Base-by-base conservation (phyloP, 1,140 invertebrate species). In the Probaryconus sp. region DNA sequence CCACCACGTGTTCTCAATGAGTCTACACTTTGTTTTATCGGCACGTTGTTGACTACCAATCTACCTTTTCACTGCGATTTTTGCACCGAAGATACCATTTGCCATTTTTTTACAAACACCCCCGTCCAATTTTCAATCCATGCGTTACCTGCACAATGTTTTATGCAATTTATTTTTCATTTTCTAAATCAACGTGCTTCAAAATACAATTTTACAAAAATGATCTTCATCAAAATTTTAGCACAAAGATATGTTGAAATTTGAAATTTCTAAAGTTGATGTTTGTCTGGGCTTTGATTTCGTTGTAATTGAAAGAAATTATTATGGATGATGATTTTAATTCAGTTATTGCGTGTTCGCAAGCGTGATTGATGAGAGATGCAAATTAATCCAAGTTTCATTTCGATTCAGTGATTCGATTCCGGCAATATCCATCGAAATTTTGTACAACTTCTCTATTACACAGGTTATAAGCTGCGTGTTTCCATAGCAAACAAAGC, bases 1-100 rank as follows among this genome's bases (percentile, higher is more conserved):
- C 67, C 70, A 68, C 68, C 58, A 61, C 73, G 55, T 65, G 51
- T 53, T 56, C 56, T 60, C 74, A 70, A 77, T 68, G 63, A 68
- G 60, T 65, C 68, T 65, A 60, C 51, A 69, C 37, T 67, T 75
- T 75, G 68, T 78, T 78, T 69, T 61, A 65, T 71, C 72, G 51
- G 13, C 35, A 43, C 67, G 43, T 48, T 75, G 67, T 75, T 78
- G 67, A 74, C 58, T 68, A 17, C 28, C 45, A 69, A 71, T 71
- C 24, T 67, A 17, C 53, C 55, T 75, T 75, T 75, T 75, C 53
- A 73, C 40, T 47, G 35, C 30, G 28, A 64, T 56, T 63, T 71
- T 63, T 71, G 45, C 50, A 30, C 33, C 30, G 50, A 63, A 64
- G 68, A 56, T 56, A 56, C 33, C 30, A 18, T 33, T 37, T 43